phyloP scores from a whole-genome alignment of 2,888 invertebrate species.

The Caenorhabditis auriculariae region DNA sequence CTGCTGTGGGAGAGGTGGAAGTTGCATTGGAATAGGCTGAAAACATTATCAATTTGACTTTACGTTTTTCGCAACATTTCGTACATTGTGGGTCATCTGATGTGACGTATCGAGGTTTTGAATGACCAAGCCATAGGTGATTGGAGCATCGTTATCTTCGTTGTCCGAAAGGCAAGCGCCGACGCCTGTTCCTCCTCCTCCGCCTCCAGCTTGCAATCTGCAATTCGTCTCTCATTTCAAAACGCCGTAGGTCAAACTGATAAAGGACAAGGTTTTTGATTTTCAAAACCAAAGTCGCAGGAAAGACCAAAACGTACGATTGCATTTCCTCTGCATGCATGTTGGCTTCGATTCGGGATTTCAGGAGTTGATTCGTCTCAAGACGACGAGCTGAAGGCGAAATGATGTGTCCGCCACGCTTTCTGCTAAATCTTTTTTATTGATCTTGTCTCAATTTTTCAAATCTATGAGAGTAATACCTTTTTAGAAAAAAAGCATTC shows the following conservation, averaged over 20 bases:
- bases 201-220: too few species aligned
- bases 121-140: slow-evolving; percentile 39
- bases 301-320: background rate
- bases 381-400: slow-evolving; percentile 7
- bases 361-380: slow-evolving; percentile 31
- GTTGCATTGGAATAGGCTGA: slow-evolving; percentile 7
- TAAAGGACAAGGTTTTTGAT: too few species aligned
- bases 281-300: too few species aligned
- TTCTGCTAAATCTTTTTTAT: slow-evolving; percentile 3
- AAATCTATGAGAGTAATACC: too few species aligned
- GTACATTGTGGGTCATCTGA: too few species aligned
- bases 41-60: too few species aligned
- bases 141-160: slow-evolving; percentile 41
- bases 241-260: too few species aligned
- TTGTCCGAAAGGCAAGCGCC: slow-evolving; percentile 31
- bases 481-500: background rate
- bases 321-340: slow-evolving; percentile 17
- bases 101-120: slow-evolving; percentile 31
- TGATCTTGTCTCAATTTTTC: background rate
- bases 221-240: too few species aligned
- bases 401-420: slow-evolving; percentile 15
- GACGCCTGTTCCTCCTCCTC: too few species aligned
- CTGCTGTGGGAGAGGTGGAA: background rate
- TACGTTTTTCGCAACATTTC: too few species aligned
- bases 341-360: slow-evolving; percentile 28